phyloP scores from a whole-genome alignment of 2,888 invertebrate species.

The Torymus aiolomorphi region DNA sequence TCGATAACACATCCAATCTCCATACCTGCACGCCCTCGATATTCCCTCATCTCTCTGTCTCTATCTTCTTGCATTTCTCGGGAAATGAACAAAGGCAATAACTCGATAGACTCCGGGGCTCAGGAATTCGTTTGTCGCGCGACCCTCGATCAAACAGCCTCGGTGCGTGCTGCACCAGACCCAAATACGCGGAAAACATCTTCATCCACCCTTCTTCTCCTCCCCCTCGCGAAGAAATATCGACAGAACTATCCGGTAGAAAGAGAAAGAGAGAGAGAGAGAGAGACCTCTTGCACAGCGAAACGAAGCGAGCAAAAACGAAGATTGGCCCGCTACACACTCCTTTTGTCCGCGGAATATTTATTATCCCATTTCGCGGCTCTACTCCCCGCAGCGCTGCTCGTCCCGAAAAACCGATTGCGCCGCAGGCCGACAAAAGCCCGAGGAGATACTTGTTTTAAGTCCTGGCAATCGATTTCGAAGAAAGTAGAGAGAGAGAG shows the following conservation, averaged over 20 bases:
- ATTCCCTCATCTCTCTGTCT: slow-evolving; percentile 8
- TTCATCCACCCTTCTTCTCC: not conserved
- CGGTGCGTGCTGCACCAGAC: not conserved
- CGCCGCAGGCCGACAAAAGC: slow-evolving; percentile 47
- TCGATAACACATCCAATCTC: too few species aligned
- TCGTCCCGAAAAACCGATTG: slow-evolving; percentile 49
- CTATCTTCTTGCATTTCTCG: not conserved
- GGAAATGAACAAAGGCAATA: slow-evolving; percentile 5
- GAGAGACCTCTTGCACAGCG: not conserved
- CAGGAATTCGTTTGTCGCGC: slow-evolving; percentile 39
- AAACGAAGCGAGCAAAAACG: not conserved
- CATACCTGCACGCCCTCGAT: not conserved
- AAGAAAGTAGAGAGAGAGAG: slow-evolving; percentile 16
- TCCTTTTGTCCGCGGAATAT: slow-evolving; percentile 64
- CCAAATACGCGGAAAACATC: not conserved
- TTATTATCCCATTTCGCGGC: slow-evolving; percentile 67
- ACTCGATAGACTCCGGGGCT: not conserved
- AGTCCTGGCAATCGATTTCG: slow-evolving; percentile 50
- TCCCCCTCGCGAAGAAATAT: too few species aligned
- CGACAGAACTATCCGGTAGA: too few species aligned
- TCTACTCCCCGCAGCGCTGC: too few species aligned
- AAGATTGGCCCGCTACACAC: slow-evolving; percentile 23
- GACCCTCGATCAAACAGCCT: slow-evolving; percentile 32
- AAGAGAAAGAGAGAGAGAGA: too few species aligned
- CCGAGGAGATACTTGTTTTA: slow-evolving; percentile 47